Percentiles rank a stretch among this genome's conserved stretches.
Evolutionary conservation across 2,113 vertebrate genomes (phyloP).

Genomic region (Microcebus ravelobensis): DNA sequence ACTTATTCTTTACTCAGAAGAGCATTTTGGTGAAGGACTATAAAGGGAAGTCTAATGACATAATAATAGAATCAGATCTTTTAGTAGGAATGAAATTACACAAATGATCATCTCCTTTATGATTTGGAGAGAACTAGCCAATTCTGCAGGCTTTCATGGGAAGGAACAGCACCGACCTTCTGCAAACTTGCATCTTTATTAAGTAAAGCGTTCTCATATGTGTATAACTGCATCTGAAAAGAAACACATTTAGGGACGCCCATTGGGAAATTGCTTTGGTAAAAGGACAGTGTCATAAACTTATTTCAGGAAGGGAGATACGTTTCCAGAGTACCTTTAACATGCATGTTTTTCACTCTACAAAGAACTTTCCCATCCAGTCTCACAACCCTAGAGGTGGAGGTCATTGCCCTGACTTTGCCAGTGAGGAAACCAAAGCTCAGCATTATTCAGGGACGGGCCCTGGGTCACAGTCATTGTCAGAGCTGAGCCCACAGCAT

Average conservation of each 20-base stretch:
- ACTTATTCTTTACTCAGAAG: not conserved
- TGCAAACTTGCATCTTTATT: slow-evolving; percentile 88
- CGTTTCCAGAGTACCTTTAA: not conserved
- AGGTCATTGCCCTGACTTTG: not conserved
- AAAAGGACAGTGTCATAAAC: not conserved
- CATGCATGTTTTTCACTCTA: not conserved
- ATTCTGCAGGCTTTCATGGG: not conserved
- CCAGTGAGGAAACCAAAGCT: not conserved
- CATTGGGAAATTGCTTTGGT: not conserved
- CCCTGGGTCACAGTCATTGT: not conserved
- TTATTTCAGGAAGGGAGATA: not conserved
- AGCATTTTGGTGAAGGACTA: not conserved
- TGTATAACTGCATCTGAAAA: slow-evolving; percentile 87
- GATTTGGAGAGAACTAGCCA: not conserved
- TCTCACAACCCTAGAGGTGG: not conserved
- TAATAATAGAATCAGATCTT: not conserved
- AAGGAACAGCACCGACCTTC: slow-evolving; percentile 85
- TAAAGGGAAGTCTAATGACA: not conserved
- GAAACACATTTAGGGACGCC: not conserved
- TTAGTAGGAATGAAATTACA: not conserved
- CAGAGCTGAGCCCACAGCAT: not conserved
- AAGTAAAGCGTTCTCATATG: slow-evolving; percentile 84
- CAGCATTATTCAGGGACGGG: not conserved
- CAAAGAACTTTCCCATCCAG: not conserved
- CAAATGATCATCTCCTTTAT: not conserved